Percentiles rank a stretch among this genome's conserved stretches.
These are phyloP conservation scores for Diaprepes abbreviatus DNA, from an alignment of 2,888 invertebrate species.

Conservation along the genomic window DNA sequence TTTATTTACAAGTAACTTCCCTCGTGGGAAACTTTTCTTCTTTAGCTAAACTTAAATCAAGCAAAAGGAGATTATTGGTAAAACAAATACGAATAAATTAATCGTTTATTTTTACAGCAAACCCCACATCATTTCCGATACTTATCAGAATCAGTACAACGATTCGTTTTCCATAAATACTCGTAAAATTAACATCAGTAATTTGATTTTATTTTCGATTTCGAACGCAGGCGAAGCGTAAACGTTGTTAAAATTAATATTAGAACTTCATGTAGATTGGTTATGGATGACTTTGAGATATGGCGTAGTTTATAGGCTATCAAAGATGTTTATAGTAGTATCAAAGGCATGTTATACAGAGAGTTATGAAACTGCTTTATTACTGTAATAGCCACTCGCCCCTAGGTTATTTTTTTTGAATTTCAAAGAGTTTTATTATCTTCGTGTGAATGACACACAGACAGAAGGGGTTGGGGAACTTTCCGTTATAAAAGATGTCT, in stretches of 20 bases:
- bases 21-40: too few relatives aligned
- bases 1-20: too few relatives aligned
- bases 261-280: conserved; percentile 25
- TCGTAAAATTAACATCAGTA: conserved; percentile 25
- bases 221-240: conserved; percentile 16
- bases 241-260: conserved; percentile 30
- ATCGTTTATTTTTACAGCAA: background rate
- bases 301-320: background rate
- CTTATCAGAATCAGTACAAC: background rate
- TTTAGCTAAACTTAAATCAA: too few relatives aligned
- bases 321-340: background rate
- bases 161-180: conserved; percentile 24
- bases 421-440: too few relatives aligned
- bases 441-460: too few relatives aligned
- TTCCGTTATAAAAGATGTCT: too few relatives aligned
- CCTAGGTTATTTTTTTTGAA: too few relatives aligned
- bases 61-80: too few relatives aligned
- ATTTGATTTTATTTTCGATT: conserved; percentile 33
- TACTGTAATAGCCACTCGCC: too few relatives aligned
- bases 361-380: too few relatives aligned
- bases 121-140: background rate
- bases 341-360: background rate
- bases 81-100: background rate
- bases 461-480: too few relatives aligned
- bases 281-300: conserved; percentile 10